Base-by-base conservation (phyloP, 2,113 vertebrate genomes). In the Myxocyprinus asiaticus region DNA sequence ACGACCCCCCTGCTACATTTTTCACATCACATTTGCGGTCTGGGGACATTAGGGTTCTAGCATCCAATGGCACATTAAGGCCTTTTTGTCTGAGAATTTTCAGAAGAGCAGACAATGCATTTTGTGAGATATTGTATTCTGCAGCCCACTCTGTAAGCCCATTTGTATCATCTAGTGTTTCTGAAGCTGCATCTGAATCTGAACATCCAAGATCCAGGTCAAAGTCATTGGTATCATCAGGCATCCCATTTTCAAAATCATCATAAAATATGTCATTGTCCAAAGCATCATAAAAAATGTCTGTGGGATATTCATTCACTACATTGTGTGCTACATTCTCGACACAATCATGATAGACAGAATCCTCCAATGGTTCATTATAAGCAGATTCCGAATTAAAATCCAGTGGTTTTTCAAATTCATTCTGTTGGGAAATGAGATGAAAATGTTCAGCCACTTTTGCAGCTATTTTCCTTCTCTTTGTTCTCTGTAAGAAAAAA, bases 141-240 rank as follows among this genome's bases (percentile, higher is more conserved):
- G 67, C 51, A 33, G 67, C 77, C 77, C 77, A 78, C 14, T 78
- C 63, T 55, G 76, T 50, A 56, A 73, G 67, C 1, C 17, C 67
- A 68, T 33, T 2, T 22, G 67, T 1, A 0, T 68, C 48, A 68
- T 68, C 48, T 51, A 51, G 5, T 68, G 2, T 51, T 2, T 47
- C 65, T 4, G 65, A 67, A 67, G 65, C 65, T 4, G 47, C 65
- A 4, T 42, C 67, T 33, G 10, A 69, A 69, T 69, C 67, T 6
- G 48, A 69, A 33, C 48, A 42, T 17, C 42, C 53, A 56, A 2
- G n/a, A 14, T 56, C 67, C 48, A 69, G 6, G 67, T 42, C 67
- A 69, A 33, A 22, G 67, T 69, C 17, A 69, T 3, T 33, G 48
- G 15, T 1, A 69, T 69, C 17, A 9, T 8, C 64, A 47, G 43